These are phyloP conservation scores for Parnassius smintheus DNA, from an alignment of 2,888 invertebrate genomes.

Conservation along the genomic window DNA sequence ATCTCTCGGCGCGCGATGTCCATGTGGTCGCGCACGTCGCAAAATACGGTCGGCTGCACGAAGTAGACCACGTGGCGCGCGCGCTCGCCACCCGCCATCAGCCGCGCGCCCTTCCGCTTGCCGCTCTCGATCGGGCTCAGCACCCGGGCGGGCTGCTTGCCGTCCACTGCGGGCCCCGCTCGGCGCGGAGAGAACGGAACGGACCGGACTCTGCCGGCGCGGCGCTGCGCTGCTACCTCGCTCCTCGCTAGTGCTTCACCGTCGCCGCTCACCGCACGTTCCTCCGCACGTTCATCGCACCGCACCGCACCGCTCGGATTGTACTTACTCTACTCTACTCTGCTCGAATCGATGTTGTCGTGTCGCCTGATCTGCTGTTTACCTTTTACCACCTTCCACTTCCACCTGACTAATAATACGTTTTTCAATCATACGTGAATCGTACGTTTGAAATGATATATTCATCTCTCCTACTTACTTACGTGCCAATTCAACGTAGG, in stretches of 20 bases:
- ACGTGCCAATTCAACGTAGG: no score
- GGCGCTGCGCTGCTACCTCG: no score
- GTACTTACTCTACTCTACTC: no score
- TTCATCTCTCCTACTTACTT: no score
- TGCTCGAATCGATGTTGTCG: no score
- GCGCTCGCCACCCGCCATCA: slow-evolving; percentile 88
- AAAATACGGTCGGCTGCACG: slow-evolving; percentile 94
- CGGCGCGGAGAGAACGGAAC: slow-evolving; percentile 89
- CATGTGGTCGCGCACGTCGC: slow-evolving; percentile 91
- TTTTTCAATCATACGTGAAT: no score
- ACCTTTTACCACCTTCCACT: no score
- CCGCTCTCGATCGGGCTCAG: slow-evolving; percentile 89
- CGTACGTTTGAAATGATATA: no score
- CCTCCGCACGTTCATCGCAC: slow-evolving; percentile 84
- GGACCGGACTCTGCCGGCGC: no score
- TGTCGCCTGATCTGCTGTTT: neutral
- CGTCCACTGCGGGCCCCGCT: slow-evolving; percentile 96
- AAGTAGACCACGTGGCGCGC: slow-evolving; percentile 88
- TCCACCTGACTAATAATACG: no score
- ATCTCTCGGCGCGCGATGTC: slow-evolving; percentile 89
- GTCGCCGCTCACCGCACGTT: slow-evolving; percentile 88
- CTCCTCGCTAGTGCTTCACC: no score
- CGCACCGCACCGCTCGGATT: no score
- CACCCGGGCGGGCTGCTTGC: slow-evolving; percentile 91
- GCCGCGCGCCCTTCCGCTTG: slow-evolving; percentile 90